Evolutionary conservation across 1,140 invertebrate species (phyloP), one percentile per base, ranked within the genome.

Genomic region (Apocrypta bakeri): DNA sequence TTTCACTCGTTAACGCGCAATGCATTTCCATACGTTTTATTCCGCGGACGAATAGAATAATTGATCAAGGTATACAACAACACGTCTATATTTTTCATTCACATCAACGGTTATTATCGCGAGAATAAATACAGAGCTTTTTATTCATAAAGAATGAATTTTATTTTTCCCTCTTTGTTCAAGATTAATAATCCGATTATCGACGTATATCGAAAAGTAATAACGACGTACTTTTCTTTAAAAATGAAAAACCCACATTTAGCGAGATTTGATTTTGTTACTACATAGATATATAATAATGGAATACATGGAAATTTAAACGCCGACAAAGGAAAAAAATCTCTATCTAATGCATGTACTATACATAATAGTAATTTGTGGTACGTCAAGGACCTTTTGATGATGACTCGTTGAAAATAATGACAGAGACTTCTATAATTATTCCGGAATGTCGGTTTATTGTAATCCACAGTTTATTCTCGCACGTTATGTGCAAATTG

Each of bases 361-460:
- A n/a, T 68, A 17, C 42, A n/a, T 21, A 42, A 11, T 71, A 42
- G 48, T 21, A n/a, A 61, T 80, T 80, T 56, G 3, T n/a, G n/a
- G 12, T 8, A 1, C 56, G 9, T 73, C 79, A 73, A 80, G 69
- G 69, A 63, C 33, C 63, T 1, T n/a, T 80, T 64, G 40, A 73
- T 25, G 48, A 72, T 73, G 69, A 40, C 25, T 29, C 24, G 37
- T 25, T 31, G 11, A 17, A 17, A 7, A n/a, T 42, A 64, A 63
- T 31, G 4, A 73, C 42, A 80, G 29, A 29, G 11, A 27, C 24
- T 79, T 64, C 11, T 80, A 14, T 56, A 73, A 71, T 79, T 79
- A 79, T 33, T 8, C 21, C 29, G 40, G 77, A 79, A 72, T 79
- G 69, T 24, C 8, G 9, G 69, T 7, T 79, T 56, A 69, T 56